Evolutionary conservation across 1,140 invertebrate species (phyloP).

Genomic region (Gerris buenoi): DNA sequence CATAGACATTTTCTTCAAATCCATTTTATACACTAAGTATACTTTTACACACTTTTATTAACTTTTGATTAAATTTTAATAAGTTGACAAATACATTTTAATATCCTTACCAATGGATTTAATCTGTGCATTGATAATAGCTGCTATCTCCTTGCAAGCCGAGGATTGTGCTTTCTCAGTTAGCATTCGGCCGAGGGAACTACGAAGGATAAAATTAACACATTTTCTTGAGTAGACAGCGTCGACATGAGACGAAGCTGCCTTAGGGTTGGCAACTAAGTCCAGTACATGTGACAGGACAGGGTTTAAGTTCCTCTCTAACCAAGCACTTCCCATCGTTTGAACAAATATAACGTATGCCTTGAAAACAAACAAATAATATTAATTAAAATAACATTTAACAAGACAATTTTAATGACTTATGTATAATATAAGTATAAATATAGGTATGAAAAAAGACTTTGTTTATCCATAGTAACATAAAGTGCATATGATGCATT

Average conservation of each 20-base stretch:
- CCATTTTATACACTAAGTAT: no score
- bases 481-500: no score
- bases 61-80: no score
- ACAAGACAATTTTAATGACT: constrained; percentile 1
- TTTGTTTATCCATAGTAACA: no score
- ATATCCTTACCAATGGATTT: constrained; percentile 56
- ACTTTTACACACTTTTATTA: no score
- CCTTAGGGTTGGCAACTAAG: constrained; percentile 82
- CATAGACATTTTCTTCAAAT: no score
- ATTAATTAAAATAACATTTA: background rate
- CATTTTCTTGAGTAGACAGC: constrained; percentile 95
- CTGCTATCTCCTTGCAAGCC: constrained; percentile 86
- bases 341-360: constrained; percentile 88
- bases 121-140: constrained; percentile 85
- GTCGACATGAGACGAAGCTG: constrained; percentile 87
- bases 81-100: no score
- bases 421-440: constrained; percentile 11
- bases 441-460: background rate
- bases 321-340: constrained; percentile 81
- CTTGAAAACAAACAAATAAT: constrained; percentile 34
- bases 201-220: constrained; percentile 85
- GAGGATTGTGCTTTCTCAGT: constrained; percentile 92
- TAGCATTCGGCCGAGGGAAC: constrained; percentile 71
- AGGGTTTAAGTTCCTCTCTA: constrained; percentile 77
- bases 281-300: constrained; percentile 82